Base-by-base conservation (phyloP, 2,113 vertebrate genomes). In the Tympanuchus pallidicinctus region DNA sequence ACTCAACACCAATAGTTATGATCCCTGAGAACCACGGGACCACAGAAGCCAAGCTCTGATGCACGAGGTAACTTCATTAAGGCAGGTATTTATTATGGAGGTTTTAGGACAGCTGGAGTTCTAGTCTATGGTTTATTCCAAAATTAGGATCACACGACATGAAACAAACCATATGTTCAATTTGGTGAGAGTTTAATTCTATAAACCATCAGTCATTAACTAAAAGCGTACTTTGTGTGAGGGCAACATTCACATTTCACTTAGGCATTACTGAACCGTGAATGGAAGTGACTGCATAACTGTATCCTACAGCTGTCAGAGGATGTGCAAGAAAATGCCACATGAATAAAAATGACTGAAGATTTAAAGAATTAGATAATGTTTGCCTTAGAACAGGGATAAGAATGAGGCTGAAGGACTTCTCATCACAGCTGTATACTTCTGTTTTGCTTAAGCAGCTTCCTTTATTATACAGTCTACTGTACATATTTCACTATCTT, bases 71-170 rank as follows among this genome's bases (percentile, higher is more conserved):
- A 76, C 57, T 20, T 28, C 28, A 30, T 1, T 64, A 8, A 70
- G 36, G 22, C 20, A 54, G 52, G 52, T 54, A 16, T 56, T 0
- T 0, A 56, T 21, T 67, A 13, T 0, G 85, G 45, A 56, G 43
- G 20, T 45, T 82, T 84, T 43, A 66, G 16, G 12, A 85, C 38
- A 86, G 28, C 22, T 86, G 38, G 40, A 79, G 43, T 15, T 42
- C 66, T 84, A 63, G 25, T 52, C 21, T 40, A 54, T 6, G 7
- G 4, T 52, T 90, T 82, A 8, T 34, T 81, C 75, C 54, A 87
- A 86, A 95, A 89, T 57, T 40, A 69, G 13, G 9, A 15, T 65
- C 92, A 47, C 24, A 17, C 13, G 30, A 66, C 32, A 82, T 32
- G 42, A 89, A 89, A 65, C 1, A 56, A 74, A 59, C 40, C 34